A percentile compares a stretch with the other conserved stretches of the same genome.
These are phyloP conservation scores for Drosophila auraria DNA, from an alignment of 1,140 invertebrate species.

Conservation along the genomic window DNA sequence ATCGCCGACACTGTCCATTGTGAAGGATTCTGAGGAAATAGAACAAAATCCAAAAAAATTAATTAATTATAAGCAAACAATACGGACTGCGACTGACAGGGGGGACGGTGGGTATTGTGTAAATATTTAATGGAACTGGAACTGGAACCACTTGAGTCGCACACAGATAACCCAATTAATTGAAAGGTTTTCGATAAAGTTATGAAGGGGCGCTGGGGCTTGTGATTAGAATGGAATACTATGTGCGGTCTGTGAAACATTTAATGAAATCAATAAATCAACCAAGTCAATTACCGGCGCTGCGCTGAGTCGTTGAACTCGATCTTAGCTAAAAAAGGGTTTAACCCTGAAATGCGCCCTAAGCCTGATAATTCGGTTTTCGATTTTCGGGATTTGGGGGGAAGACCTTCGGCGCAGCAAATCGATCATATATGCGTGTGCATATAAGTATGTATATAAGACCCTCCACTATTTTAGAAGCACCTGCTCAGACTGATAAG, in stretches of 20 bases:
- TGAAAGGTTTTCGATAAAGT: constrained; percentile 82
- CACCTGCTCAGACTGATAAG: constrained; percentile 49
- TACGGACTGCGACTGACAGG: constrained; percentile 1
- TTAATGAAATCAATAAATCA: constrained; percentile 46
- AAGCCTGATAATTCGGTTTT: constrained; percentile 27
- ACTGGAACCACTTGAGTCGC: constrained; percentile 51
- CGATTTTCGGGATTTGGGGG: constrained; percentile 17
- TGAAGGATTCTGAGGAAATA: constrained; percentile 69
- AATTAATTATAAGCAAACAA: constrained; percentile 74
- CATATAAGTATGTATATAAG: background rate
- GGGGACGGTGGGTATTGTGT: constrained; percentile 33
- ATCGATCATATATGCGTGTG: constrained; percentile 62
- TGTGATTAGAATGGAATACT: constrained; percentile 62
- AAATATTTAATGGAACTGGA: constrained; percentile 62
- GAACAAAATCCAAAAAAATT: constrained; percentile 49
- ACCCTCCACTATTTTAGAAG: constrained; percentile 24
- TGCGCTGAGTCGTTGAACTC: constrained; percentile 55
- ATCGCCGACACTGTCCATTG: constrained; percentile 75
- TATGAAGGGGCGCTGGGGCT: constrained; percentile 51
- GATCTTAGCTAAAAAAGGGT: constrained; percentile 10
- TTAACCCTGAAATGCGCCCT: constrained; percentile 54
- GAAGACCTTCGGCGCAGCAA: constrained; percentile 60
- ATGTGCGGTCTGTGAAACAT: constrained; percentile 11
- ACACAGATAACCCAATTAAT: constrained; percentile 80
- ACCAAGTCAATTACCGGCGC: constrained; percentile 46